phyloP scores from a whole-genome alignment of 2,113 vertebrate species.

The Benitochromis conjunctus region DNA sequence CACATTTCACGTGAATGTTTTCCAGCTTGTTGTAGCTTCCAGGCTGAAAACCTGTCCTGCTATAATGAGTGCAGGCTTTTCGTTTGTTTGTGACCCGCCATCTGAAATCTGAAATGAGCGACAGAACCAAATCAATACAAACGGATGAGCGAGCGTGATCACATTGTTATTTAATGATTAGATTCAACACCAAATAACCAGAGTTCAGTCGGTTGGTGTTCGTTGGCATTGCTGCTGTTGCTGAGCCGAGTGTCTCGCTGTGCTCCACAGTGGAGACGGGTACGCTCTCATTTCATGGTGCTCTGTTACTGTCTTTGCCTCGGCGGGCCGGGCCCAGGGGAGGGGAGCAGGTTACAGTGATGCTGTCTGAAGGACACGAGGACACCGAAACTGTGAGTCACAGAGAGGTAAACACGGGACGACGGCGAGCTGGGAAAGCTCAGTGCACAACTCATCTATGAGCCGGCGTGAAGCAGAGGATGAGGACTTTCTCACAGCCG shows the following conservation, averaged over 20 bases:
- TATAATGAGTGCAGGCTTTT: rapidly evolving
- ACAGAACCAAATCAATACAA: neutral
- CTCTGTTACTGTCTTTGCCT: conserved; percentile 27
- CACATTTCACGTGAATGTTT: neutral
- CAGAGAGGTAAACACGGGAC: neutral
- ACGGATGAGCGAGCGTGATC: neutral
- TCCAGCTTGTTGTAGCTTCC: neutral
- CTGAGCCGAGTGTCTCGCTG: neutral
- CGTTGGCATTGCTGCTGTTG: neutral
- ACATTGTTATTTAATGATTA: neutral
- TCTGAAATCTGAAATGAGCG: neutral
- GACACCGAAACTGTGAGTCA: neutral
- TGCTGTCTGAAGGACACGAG: conserved; percentile 61
- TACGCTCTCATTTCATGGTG: conserved; percentile 25
- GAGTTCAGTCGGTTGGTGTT: neutral
- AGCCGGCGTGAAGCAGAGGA: neutral
- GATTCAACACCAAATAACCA: neutral
- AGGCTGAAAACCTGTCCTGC: neutral
- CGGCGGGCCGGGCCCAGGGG: conserved; percentile 37
- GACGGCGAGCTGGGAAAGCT: neutral
- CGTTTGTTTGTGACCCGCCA: neutral
- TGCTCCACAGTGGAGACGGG: neutral
- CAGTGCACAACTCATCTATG: neutral
- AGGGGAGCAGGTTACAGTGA: conserved; percentile 46
- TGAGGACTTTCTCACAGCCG: neutral